Evolutionary conservation across 2,113 vertebrate species (phyloP).

Genomic region (Sarotherodon lohbergeri): DNA sequence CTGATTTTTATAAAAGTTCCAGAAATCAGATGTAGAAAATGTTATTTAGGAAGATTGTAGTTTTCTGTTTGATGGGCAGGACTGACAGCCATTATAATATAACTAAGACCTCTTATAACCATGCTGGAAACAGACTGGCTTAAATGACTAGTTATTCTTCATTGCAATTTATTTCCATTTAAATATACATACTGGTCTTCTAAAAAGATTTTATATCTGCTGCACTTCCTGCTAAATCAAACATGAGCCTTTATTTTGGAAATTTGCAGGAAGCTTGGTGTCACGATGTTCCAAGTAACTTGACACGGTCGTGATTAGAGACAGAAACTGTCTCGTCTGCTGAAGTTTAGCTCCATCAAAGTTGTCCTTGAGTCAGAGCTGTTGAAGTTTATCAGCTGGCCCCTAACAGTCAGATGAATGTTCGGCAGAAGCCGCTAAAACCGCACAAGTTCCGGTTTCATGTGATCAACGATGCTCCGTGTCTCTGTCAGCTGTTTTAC

Average conservation of each 20-base stretch:
- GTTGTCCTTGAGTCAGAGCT: not conserved
- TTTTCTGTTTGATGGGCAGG: not conserved
- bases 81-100: not conserved
- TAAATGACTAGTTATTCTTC: not conserved
- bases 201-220: not conserved
- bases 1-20: too few species aligned
- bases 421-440: not conserved
- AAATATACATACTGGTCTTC: not conserved
- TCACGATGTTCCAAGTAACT: not conserved
- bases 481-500: too few species aligned
- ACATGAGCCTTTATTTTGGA: not conserved
- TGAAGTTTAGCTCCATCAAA: not conserved
- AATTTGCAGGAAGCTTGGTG: rapidly evolving
- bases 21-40: not conserved
- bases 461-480: not conserved
- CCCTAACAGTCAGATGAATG: not conserved
- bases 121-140: not conserved
- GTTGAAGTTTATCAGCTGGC: not conserved
- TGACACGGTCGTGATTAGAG: rapidly evolving
- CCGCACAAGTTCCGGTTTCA: not conserved
- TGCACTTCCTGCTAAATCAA: rapidly evolving
- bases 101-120: not conserved
- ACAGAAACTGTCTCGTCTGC: not conserved
- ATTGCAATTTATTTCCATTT: not conserved
- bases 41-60: rapidly evolving